Percentiles rank a stretch among this genome's conserved stretches.
These are phyloP conservation scores for Quadriops clusia DNA, from an alignment of 2,888 invertebrate genomes.

Conservation along the genomic window DNA sequence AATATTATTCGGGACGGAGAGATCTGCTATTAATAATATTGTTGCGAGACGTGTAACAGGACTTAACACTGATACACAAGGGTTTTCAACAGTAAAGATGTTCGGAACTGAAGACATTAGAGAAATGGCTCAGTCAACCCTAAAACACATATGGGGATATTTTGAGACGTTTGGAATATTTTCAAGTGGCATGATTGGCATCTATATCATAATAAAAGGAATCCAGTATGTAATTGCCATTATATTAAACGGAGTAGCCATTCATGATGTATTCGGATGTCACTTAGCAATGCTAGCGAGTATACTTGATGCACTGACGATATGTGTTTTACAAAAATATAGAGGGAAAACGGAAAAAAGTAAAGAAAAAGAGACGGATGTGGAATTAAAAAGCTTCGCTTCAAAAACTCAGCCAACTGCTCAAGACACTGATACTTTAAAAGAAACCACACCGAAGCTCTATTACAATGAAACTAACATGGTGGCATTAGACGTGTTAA, in stretches of 20 bases:
- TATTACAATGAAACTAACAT: too few species aligned
- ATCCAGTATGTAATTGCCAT: slow-evolving; percentile 6
- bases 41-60: slow-evolving; percentile 13
- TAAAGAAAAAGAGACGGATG: too few species aligned
- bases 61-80: slow-evolving; percentile 11
- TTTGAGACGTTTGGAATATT: slow-evolving; percentile 12
- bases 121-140: slow-evolving; percentile 10
- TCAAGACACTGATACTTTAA: too few species aligned
- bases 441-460: too few species aligned
- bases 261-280: slow-evolving; percentile 12
- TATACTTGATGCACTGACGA: too few species aligned
- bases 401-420: too few species aligned
- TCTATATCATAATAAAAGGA: slow-evolving; percentile 12
- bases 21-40: slow-evolving; percentile 16
- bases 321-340: too few species aligned
- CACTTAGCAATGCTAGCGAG: slow-evolving; percentile 9
- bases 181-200: slow-evolving; percentile 12
- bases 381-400: too few species aligned
- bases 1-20: slow-evolving; percentile 12
- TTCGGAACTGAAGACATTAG: slow-evolving; percentile 12
- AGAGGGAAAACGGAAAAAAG: too few species aligned
- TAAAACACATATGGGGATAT: slow-evolving; percentile 13
- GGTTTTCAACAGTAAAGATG: slow-evolving; percentile 10
- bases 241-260: slow-evolving; percentile 11
- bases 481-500: too few species aligned